Percentiles rank a stretch among this genome's conserved stretches.
These are phyloP conservation scores for Ciconia stormi DNA, from an alignment of 2,113 vertebrate species.

Conservation along the genomic window DNA sequence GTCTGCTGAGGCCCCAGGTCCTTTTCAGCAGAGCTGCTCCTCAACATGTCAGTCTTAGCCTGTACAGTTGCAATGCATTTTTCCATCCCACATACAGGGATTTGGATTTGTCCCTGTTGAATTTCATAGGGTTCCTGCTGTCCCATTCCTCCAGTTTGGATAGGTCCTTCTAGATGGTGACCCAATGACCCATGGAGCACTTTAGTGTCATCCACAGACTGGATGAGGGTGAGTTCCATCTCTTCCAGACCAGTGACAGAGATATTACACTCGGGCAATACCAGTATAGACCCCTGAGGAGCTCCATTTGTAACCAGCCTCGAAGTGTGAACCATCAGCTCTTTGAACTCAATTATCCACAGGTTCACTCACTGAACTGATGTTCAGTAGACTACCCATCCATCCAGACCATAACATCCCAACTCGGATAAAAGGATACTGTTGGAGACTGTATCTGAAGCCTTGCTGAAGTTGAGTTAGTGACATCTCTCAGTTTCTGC, in stretches of 20 bases:
- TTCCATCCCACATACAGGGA: not conserved
- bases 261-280: not conserved
- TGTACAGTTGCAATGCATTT: not conserved
- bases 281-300: not conserved
- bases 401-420: not conserved
- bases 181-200: not conserved
- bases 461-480: not conserved
- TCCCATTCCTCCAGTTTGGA: not conserved
- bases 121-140: not conserved
- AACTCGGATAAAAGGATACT: not conserved
- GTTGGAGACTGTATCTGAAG: not conserved
- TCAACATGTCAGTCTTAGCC: not conserved
- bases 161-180: not conserved
- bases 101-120: not conserved
- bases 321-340: fast-evolving
- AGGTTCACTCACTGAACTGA: not conserved
- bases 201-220: not conserved
- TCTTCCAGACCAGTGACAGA: not conserved
- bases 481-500: not conserved
- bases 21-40: not conserved
- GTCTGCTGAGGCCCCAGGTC: not conserved
- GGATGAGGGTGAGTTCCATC: not conserved
- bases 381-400: not conserved
- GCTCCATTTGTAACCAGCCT: not conserved
- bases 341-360: no score